A percentile compares a stretch with the other conserved stretches of the same genome.
Evolutionary conservation across 1,140 invertebrate genomes (phyloP).

Genomic region (Araneus ventricosus): DNA sequence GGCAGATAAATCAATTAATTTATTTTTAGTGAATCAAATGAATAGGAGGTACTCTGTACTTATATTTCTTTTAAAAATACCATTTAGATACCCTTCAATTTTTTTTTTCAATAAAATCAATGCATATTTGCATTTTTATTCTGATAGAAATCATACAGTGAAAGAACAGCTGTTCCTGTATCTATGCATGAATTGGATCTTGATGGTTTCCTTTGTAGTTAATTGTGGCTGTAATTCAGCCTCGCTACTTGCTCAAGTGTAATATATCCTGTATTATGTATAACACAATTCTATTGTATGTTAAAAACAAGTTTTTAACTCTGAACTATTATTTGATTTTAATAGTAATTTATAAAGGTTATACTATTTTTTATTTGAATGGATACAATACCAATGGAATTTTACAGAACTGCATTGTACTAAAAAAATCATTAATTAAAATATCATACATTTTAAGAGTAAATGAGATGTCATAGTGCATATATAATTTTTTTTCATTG

Average conservation of each 20-base stretch:
- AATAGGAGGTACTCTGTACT: neutral
- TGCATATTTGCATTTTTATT: neutral
- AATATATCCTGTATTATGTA: conserved; percentile 28
- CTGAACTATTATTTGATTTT: neutral
- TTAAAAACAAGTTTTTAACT: neutral
- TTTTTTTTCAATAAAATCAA: no score
- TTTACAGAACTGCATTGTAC: neutral
- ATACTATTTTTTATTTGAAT: neutral
- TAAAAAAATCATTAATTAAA: neutral
- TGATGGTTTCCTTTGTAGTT: neutral
- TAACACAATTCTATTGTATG: conserved; percentile 20
- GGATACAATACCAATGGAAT: neutral
- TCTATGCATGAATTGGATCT: neutral
- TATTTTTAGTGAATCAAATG: neutral
- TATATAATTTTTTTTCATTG: neutral
- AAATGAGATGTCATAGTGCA: neutral
- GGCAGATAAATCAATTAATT: neutral
- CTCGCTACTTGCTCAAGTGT: conserved; percentile 48
- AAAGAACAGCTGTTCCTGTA: conserved; percentile 14
- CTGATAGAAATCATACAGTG: neutral
- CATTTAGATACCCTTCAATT: no score
- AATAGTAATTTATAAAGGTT: neutral
- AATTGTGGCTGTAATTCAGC: neutral
- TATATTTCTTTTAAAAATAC: neutral
- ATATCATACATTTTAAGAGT: neutral